Evolutionary conservation across 2,113 vertebrate genomes (phyloP).

Genomic region (Varanus salvator): DNA sequence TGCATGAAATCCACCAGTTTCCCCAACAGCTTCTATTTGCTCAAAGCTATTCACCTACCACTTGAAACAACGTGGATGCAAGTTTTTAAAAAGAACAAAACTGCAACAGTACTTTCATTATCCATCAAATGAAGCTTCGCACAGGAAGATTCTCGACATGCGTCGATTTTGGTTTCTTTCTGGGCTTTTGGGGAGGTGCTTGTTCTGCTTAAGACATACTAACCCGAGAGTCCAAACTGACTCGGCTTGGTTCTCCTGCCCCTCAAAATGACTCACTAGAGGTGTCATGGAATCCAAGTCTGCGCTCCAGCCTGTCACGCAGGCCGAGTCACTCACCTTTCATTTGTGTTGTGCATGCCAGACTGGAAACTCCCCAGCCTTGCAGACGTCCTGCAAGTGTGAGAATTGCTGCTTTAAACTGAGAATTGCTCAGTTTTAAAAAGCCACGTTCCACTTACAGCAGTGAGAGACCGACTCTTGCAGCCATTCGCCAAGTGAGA

Average conservation of each 20-base stretch:
- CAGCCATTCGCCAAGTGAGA: neutral
- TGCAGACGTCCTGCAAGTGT: neutral
- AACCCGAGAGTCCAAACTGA: neutral
- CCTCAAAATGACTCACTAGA: neutral
- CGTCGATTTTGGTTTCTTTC: neutral
- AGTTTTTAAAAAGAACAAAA: neutral
- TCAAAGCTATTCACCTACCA: neutral
- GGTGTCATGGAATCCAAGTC: neutral
- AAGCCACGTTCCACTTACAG: neutral
- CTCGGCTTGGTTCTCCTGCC: neutral
- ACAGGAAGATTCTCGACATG: neutral
- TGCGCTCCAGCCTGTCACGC: neutral
- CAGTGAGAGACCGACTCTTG: neutral
- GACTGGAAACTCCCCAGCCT: slow-evolving; percentile 3
- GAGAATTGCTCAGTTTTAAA: no score
- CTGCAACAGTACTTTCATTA: neutral
- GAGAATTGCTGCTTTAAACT: neutral
- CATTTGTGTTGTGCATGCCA: slow-evolving; percentile 3
- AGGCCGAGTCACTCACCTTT: neutral
- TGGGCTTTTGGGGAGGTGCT: neutral
- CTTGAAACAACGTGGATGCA: neutral
- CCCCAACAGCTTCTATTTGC: neutral
- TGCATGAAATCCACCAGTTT: neutral
- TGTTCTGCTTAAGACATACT: neutral
- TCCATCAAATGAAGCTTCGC: neutral